A percentile compares a stretch with the other conserved stretches of the same genome.
Conservation (phyloP, 2,888 invertebrate genomes). For the Falcaria lacertinaria region DNA sequence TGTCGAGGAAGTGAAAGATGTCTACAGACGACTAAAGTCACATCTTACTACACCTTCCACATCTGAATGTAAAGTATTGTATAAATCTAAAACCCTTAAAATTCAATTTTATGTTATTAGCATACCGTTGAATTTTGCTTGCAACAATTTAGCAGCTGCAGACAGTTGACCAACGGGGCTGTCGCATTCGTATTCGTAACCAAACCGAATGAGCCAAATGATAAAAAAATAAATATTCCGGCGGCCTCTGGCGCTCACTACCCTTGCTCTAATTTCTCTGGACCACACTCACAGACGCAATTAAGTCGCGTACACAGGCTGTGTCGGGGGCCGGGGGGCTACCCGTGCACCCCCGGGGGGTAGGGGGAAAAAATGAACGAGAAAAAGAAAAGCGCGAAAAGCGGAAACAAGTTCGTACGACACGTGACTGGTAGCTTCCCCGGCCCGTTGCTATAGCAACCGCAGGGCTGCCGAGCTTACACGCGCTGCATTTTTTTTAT, state of each 20-base stretch:
- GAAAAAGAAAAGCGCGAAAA: constrained; percentile 72
- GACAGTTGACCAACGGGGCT: too few relatives aligned
- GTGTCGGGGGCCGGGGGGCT: constrained; percentile 24
- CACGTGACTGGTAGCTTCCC: constrained; percentile 78
- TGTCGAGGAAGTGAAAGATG: too few relatives aligned
- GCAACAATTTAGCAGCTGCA: too few relatives aligned
- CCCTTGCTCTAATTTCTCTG: constrained; percentile 74
- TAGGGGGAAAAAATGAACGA: constrained; percentile 61
- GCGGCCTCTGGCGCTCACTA: constrained; percentile 44
- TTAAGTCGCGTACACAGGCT: constrained; percentile 76
- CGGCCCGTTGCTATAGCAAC: constrained; percentile 68
- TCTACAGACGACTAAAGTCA: too few relatives aligned
- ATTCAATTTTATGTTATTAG: too few relatives aligned
- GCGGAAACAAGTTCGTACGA: constrained; percentile 73
- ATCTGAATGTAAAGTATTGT: too few relatives aligned
- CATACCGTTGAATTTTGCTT: too few relatives aligned
- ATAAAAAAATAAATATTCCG: background rate
- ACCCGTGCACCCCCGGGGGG: constrained; percentile 34
- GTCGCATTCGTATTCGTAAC: too few relatives aligned
- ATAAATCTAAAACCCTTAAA: too few relatives aligned
- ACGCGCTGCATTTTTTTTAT: constrained; percentile 22
- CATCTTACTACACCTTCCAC: too few relatives aligned
- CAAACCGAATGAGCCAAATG: background rate
- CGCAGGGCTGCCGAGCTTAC: constrained; percentile 36
- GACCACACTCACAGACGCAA: constrained; percentile 80